A percentile compares a stretch with the other conserved stretches of the same genome.
phyloP scores from a whole-genome alignment of 53 echinoderm and acorn worm genomes.

The Arbacia lixula region DNA sequence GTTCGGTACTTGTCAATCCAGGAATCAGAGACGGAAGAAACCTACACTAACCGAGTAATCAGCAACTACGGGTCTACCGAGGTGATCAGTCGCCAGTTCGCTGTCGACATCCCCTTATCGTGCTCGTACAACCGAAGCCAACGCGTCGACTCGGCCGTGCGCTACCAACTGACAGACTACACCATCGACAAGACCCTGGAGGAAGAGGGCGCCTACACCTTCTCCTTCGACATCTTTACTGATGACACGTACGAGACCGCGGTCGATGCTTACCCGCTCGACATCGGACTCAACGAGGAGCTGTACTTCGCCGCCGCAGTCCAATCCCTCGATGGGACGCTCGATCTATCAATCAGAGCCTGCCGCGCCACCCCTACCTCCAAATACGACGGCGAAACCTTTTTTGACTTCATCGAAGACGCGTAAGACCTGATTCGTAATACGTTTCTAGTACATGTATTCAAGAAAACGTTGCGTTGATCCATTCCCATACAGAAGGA shows the following conservation, averaged over 20 bases:
- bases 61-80: not conserved
- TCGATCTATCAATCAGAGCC: slow-evolving; percentile 30
- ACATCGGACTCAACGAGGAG: slow-evolving; percentile 39
- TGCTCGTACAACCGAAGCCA: slow-evolving; percentile 40
- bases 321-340: slow-evolving; percentile 17
- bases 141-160: not conserved
- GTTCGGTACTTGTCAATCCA: too few species aligned
- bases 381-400: not conserved
- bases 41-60: slow-evolving; percentile 47
- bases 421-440: too few species aligned
- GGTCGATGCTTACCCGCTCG: not conserved
- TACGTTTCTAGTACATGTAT: too few species aligned
- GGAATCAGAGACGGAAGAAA: slow-evolving; percentile 20
- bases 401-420: slow-evolving; percentile 3
- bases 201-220: slow-evolving; percentile 22
- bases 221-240: slow-evolving; percentile 31
- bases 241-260: slow-evolving; percentile 2
- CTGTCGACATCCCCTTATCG: slow-evolving; percentile 34
- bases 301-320: slow-evolving; percentile 50
- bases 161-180: slow-evolving; percentile 48
- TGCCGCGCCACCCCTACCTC: slow-evolving; percentile 41
- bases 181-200: slow-evolving; percentile 46
- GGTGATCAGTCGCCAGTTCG: slow-evolving; percentile 16
- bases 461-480: too few species aligned
- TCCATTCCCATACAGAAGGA: too few species aligned